These are phyloP conservation scores for Cromileptes altivelis DNA, from an alignment of 2,113 vertebrate species.

Conservation along the genomic window DNA sequence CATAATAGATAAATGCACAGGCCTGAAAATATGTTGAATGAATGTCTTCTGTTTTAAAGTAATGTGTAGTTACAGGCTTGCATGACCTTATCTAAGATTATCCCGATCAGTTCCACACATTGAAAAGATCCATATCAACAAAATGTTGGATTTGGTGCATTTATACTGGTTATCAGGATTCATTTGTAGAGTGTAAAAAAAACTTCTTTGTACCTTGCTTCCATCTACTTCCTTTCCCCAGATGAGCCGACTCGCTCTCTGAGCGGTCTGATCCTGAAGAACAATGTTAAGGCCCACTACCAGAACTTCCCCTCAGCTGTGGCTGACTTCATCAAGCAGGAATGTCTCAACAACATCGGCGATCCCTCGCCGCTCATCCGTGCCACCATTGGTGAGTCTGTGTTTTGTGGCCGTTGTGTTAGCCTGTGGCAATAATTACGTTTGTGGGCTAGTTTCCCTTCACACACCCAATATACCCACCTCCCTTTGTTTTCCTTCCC, in stretches of 20 bases:
- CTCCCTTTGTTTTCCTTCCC: rapidly evolving
- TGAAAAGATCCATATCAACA: neutral
- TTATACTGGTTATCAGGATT: neutral
- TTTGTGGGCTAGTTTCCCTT: neutral
- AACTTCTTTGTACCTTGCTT: neutral
- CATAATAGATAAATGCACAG: no score
- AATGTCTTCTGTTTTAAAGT: no score
- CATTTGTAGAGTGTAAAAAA: neutral
- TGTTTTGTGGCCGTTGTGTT: neutral
- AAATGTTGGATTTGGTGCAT: neutral
- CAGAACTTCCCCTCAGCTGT: conserved; percentile 93
- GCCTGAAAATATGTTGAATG: neutral
- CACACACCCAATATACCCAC: neutral
- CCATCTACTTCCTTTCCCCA: conserved; percentile 50
- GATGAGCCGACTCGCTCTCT: conserved; percentile 96
- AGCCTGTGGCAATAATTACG: neutral
- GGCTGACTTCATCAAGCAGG: conserved; percentile 95
- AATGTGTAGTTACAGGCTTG: no score
- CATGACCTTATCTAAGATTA: no score
- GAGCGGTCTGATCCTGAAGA: conserved; percentile 95
- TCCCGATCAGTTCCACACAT: neutral
- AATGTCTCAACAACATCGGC: conserved; percentile 95
- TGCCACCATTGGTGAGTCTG: conserved; percentile 90
- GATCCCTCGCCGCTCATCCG: conserved; percentile 94
- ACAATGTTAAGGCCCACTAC: conserved; percentile 97